These are phyloP conservation scores for Corbicula japonica DNA, from an alignment of 2,888 invertebrate genomes.

Conservation along the genomic window DNA sequence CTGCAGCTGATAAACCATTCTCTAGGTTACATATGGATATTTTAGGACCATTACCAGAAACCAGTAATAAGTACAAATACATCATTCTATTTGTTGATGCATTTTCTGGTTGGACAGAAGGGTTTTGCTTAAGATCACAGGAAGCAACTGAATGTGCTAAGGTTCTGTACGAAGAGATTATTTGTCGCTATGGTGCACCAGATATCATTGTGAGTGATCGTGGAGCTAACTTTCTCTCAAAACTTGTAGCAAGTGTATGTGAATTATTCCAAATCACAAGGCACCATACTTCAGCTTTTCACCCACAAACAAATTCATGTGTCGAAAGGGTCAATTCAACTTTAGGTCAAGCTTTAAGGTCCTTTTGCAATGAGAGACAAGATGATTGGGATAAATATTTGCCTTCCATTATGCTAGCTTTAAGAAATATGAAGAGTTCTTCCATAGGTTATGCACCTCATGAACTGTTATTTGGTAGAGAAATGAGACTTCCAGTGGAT, in stretches of 20 bases:
- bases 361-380: background rate
- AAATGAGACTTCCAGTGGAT: background rate
- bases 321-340: background rate
- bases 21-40: constrained; percentile 29
- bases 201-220: constrained; percentile 13
- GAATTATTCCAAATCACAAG: no score
- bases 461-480: background rate
- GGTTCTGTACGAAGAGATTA: no score
- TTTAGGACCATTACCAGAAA: constrained; percentile 28
- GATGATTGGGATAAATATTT: background rate
- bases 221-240: constrained; percentile 32
- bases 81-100: constrained; percentile 13
- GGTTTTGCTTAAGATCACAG: constrained; percentile 18
- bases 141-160: constrained; percentile 24
- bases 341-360: background rate
- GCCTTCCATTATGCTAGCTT: background rate
- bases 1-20: constrained; percentile 15
- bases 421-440: background rate
- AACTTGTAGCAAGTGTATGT: constrained; percentile 18
- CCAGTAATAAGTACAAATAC: constrained; percentile 13
- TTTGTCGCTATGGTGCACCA: constrained; percentile 23
- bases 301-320: constrained; percentile 14
- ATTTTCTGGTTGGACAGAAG: constrained; percentile 9
- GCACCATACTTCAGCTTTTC: constrained; percentile 5
- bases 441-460: background rate